Evolutionary conservation across 2,888 invertebrate species (phyloP), one percentile per base, ranked within the genome.

Genomic region (Eledone cirrhosa): DNA sequence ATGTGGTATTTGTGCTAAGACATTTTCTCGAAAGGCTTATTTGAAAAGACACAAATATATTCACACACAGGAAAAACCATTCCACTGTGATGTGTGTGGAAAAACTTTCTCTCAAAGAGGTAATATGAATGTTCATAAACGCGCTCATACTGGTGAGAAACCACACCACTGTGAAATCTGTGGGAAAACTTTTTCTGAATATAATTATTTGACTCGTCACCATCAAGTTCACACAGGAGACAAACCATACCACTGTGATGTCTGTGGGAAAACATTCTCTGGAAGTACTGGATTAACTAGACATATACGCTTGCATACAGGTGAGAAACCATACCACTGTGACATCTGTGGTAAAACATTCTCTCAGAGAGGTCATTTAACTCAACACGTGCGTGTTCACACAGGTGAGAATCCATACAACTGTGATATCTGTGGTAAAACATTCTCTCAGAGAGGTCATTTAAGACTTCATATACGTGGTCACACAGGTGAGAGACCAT

Each of bases 391-490:
- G 41, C 8, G 75, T 19, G 47, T 33, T 8, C 75, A 75, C 11
- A 75, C 75, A 22, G 75, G 75, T n/a, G 75, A 75, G 11, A 75
- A 75, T n/a, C 75, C 75, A 1, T 75, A 29, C 75, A 33, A 47
- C 16, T 75, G 75, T 47, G 75, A 75, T 19, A 41, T 47, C 19
- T 76, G 76, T 27, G 76, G 76, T 11, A 76, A 76, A 19, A n/a
- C n/a, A 24, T 48, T 76, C 47, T 29, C 27, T 24, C n/a, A 47
- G 27, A 29, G 24, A 11, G 76, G 47, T 22, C 76, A 76, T 19
- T 29, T 76, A 29, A 33, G 27, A 3, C 29, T 24, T 24, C 76
- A 76, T 48, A 14, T 27, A 27, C 47, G 76, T 22, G 48, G n/a
- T 24, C 76, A 76, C 29, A 76, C 76, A 27, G 48, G 48, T 3